Evolutionary conservation across 2,888 invertebrate species (phyloP), one percentile per base, ranked within the genome.

Genomic region (Dryococelus australis): DNA sequence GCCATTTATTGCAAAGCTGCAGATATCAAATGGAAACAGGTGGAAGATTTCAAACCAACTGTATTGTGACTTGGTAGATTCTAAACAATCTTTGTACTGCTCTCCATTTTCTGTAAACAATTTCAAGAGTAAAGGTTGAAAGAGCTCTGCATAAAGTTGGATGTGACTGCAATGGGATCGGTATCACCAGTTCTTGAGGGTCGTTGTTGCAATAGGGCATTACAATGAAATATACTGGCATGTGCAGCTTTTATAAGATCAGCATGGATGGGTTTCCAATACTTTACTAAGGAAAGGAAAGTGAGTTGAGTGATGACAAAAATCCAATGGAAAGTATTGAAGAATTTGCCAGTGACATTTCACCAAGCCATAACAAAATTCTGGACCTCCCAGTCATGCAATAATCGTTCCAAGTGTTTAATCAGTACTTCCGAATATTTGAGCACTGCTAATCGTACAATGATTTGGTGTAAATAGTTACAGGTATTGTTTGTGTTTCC

Each of bases 1-100:
- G 79, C 79, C n/a, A 79, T 79, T 79, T 79, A 79, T 79, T 79
- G 79, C 79, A 79, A 79, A 79, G 79, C 79, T 9, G n/a, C n/a
- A 79, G 79, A 79, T 16, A 79, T 79, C n/a, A 79, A 79, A 3
- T 79, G 79, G 79, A 79, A 79, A 79, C 79, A 79, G 16, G 20
- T 26, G n/a, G 79, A 79, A n/a, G 27, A 20, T 26, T 79, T 79
- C 79, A 79, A 79, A 26, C 4, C 79, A 79, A 79, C 20, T 6
- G 79, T 27, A 12, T 20, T 20, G 20, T 2, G 9, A 10, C 4
- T 79, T 79, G 79, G 79, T 12, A 79, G 16, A 79, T 79, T 79
- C 79, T 24, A 79, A 16, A 79, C 79, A 79, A 79, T 79, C n/a
- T 24, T 79, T 24, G 79, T 27, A 79, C 10, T 79, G 79, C 79